These are phyloP conservation scores for Drosophila carrolli DNA, from an alignment of 1,140 invertebrate species.

Conservation along the genomic window DNA sequence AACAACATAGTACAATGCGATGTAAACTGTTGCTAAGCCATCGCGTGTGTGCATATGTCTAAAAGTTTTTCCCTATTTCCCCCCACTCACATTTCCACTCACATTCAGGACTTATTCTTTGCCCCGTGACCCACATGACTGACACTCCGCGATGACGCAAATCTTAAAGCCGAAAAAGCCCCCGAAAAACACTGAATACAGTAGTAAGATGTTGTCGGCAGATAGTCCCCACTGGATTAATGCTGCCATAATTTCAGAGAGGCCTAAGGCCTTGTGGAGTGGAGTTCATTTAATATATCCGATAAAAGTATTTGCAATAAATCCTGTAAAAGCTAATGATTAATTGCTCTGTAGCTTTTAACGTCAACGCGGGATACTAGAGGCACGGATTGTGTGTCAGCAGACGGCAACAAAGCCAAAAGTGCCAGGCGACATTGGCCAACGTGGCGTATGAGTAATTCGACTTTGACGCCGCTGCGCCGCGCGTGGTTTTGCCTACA, in stretches of 20 bases:
- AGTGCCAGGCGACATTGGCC: slow-evolving; percentile 49
- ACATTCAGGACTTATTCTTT: not conserved
- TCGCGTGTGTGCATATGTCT: slow-evolving; percentile 54
- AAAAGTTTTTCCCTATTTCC: slow-evolving; percentile 39
- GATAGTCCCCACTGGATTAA: slow-evolving; percentile 80
- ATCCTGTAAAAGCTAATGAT: slow-evolving; percentile 83
- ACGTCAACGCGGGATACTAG: slow-evolving; percentile 77
- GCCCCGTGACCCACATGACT: slow-evolving; percentile 56
- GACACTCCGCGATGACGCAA: slow-evolving; percentile 70
- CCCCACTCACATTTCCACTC: slow-evolving; percentile 27
- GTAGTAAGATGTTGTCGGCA: slow-evolving; percentile 67
- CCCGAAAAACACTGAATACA: slow-evolving; percentile 6
- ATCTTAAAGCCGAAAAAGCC: slow-evolving; percentile 64
- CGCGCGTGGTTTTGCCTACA: slow-evolving; percentile 78
- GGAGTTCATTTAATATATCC: slow-evolving; percentile 83
- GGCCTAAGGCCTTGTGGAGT: slow-evolving; percentile 63
- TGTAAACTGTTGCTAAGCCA: slow-evolving; percentile 79
- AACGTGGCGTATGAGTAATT: slow-evolving; percentile 80
- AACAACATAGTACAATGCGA: slow-evolving; percentile 58
- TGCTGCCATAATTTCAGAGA: slow-evolving; percentile 76
- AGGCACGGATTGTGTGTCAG: slow-evolving; percentile 79
- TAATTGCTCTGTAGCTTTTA: slow-evolving; percentile 83
- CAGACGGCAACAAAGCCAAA: slow-evolving; percentile 36
- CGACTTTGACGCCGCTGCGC: slow-evolving; percentile 76
- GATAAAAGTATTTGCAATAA: slow-evolving; percentile 84